Evolutionary conservation across 2,888 invertebrate genomes (phyloP), one percentile per base, ranked within the genome.

Genomic region (Oscheius sp.): DNA sequence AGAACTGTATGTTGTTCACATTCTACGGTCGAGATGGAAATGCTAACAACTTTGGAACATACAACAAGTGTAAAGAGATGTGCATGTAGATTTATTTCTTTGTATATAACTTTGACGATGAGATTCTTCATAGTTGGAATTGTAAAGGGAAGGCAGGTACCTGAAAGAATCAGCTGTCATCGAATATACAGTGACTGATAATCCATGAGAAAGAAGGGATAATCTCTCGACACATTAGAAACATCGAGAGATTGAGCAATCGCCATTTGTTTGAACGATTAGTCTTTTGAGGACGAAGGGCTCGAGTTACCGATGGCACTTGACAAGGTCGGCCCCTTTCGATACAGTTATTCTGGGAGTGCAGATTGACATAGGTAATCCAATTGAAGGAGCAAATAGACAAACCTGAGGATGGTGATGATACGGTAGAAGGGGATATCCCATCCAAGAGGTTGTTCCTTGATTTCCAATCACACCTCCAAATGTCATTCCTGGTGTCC

Each of bases 1-100:
- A 82, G 49, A 84, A 80, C 67, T 84, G 84, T 57, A 75, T 84
- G 73, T 71, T 84, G n/a, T 84, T 85, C 75, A 84, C 84, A 17
- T 84, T 82, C 67, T 84, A 84, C 64, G 84, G 84, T 0, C 74
- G 77, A 5, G 77, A 77, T 26, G 84, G 84, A 45, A 84, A 84
- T 66, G 73, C 81, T 33, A 84, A 84, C 73, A 84, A 82, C 67
- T 84, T 83, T 57, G 81, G 76, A 61, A 82, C 78, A 26, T 84
- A 79, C 68, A 82, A 81, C 69, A 78, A 81, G 41, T 84, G 84
- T 72, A 74, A 78, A 41, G 81, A 81, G 17, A 83, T 81, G 59
- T 84, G 84, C 68, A 59, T 59, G 59, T 41, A 59, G 41, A 41
- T 74, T 59, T 41, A 41, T 41, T 59, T 54, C 14, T 76, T 63